phyloP scores from a whole-genome alignment of 1,140 invertebrate species.

The Nebria ingens region DNA sequence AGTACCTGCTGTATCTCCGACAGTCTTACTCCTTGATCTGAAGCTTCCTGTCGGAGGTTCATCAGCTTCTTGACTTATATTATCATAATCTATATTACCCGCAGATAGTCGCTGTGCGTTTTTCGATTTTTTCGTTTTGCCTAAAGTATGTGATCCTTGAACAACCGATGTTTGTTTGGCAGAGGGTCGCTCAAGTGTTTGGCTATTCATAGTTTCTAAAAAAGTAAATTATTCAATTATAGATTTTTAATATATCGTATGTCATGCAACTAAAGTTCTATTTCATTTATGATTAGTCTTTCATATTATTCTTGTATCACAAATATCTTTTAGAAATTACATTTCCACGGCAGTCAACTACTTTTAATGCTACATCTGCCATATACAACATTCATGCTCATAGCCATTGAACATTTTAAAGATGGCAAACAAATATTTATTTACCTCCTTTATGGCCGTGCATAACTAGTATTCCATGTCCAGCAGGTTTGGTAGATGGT shows the following conservation, averaged over 20 bases:
- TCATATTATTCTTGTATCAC: too few species aligned
- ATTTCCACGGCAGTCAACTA: too few species aligned
- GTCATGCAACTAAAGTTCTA: too few species aligned
- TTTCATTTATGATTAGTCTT: too few species aligned
- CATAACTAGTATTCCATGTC: slow-evolving; percentile 30
- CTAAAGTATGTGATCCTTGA: slow-evolving; percentile 58
- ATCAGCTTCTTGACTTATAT: slow-evolving; percentile 48
- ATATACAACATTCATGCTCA: too few species aligned
- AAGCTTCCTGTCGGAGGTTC: slow-evolving; percentile 46
- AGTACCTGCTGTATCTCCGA: slow-evolving; percentile 67
- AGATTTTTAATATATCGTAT: not conserved
- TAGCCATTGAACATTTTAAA: too few species aligned
- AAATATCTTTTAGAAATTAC: too few species aligned
- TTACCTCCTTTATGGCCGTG: slow-evolving; percentile 35
- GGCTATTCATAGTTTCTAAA: slow-evolving; percentile 23
- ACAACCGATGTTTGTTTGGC: slow-evolving; percentile 37
- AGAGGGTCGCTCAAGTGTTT: slow-evolving; percentile 30
- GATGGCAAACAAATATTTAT: too few species aligned
- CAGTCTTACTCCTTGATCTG: slow-evolving; percentile 77
- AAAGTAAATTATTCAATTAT: too few species aligned
- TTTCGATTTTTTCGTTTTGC: slow-evolving; percentile 60
- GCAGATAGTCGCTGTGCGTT: slow-evolving; percentile 80
- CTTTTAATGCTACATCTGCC: too few species aligned
- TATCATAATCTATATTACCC: slow-evolving; percentile 77
- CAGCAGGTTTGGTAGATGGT: slow-evolving; percentile 61